phyloP scores from a whole-genome alignment of 2,888 invertebrate species.

The Gerosis bhagava region DNA sequence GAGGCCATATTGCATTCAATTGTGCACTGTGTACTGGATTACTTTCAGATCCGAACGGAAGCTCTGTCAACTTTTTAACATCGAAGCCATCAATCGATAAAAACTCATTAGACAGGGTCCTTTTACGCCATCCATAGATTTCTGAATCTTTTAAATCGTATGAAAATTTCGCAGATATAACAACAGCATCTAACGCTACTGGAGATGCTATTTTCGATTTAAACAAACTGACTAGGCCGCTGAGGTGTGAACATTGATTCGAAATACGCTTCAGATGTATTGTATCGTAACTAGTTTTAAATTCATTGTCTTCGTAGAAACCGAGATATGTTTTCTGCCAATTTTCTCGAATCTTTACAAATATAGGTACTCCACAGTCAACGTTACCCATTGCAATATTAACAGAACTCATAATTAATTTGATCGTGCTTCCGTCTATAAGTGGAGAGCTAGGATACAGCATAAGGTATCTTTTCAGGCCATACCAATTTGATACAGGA shows the following conservation, averaged over 20 bases:
- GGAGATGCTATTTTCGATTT: slow-evolving; percentile 92
- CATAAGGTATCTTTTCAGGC: slow-evolving; percentile 91
- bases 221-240: slow-evolving; percentile 92
- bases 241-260: slow-evolving; percentile 91
- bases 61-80: slow-evolving; percentile 68
- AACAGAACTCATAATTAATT: slow-evolving; percentile 90
- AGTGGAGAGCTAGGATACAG: slow-evolving; percentile 85
- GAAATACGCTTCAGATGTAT: slow-evolving; percentile 92
- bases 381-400: slow-evolving; percentile 92
- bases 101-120: slow-evolving; percentile 65
- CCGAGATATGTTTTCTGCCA: slow-evolving; percentile 93
- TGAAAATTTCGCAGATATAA: slow-evolving; percentile 89
- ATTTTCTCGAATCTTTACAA: slow-evolving; percentile 92
- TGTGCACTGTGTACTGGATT: slow-evolving; percentile 91
- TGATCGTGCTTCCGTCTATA: slow-evolving; percentile 87
- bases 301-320: slow-evolving; percentile 88
- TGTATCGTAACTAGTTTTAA: slow-evolving; percentile 94
- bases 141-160: slow-evolving; percentile 85
- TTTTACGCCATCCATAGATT: slow-evolving; percentile 84
- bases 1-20: slow-evolving; percentile 93
- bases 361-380: slow-evolving; percentile 91
- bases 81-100: slow-evolving; percentile 75
- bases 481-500: slow-evolving; percentile 88
- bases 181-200: slow-evolving; percentile 83
- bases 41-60: slow-evolving; percentile 93